phyloP scores from a whole-genome alignment of 1,140 invertebrate genomes.

The Sinonovacula constricta region DNA sequence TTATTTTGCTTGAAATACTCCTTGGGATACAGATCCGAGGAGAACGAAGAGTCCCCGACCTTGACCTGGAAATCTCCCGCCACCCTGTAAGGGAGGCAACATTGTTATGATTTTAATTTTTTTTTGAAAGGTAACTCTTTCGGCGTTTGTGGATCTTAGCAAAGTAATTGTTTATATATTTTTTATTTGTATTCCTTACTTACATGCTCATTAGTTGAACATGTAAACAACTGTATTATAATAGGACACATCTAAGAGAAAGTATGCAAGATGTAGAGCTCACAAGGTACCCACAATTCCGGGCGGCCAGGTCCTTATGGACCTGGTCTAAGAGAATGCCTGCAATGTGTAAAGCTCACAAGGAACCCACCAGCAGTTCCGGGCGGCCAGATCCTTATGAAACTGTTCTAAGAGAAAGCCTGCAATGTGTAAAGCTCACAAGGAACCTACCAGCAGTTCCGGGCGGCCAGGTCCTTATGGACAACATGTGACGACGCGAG shows the following conservation, averaged over 20 bases:
- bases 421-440: no score
- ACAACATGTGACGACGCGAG: slow-evolving; percentile 95
- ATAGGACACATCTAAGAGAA: neutral
- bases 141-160: no score
- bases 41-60: slow-evolving; percentile 58
- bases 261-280: neutral
- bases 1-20: slow-evolving; percentile 58
- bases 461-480: slow-evolving; percentile 95
- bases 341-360: neutral
- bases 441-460: slow-evolving; percentile 83
- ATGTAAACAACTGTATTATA: no score
- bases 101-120: no score
- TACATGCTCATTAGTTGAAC: no score
- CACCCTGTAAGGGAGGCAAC: no score
- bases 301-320: slow-evolving; percentile 26
- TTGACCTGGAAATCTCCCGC: slow-evolving; percentile 42
- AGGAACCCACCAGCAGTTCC: slow-evolving; percentile 63
- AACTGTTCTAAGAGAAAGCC: no score
- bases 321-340: no score
- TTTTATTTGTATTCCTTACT: no score
- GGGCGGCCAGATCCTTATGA: slow-evolving; percentile 80
- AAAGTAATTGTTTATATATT: no score
- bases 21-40: slow-evolving; percentile 57
- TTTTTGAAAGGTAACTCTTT: no score
- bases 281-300: slow-evolving; percentile 24